Evolutionary conservation across 1,140 invertebrate genomes (phyloP), one percentile per base, ranked within the genome.

Genomic region (Paramacrobiotus metropolitanus): DNA sequence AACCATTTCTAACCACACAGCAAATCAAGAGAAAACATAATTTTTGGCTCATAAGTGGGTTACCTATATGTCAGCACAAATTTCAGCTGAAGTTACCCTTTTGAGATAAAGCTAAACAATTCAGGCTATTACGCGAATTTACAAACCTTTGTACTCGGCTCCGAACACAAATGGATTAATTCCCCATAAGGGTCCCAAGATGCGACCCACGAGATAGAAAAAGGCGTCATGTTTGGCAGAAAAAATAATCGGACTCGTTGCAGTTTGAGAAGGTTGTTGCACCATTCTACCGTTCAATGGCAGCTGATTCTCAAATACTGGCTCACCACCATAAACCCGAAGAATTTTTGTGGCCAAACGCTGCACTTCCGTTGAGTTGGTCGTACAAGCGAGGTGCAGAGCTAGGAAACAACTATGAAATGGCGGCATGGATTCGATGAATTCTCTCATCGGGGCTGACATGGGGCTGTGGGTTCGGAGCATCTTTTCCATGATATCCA

Each of bases 141-240:
- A n/a, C n/a, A n/a, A n/a, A n/a, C n/a, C 48, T 55, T 55, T 55
- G 24, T 20, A 55, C 28, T 55, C 48, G 4, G 48, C 48, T 55
- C 48, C 48, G 28, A 55, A 55, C 15, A 55, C 48, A 24, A 55
- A 55, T 20, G 48, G 48, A 55, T 55, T 15, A 4, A 55, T 24
- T 15, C 28, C 24, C 48, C 48, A 55, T 20, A 55, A 28, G 4
- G 48, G 48, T 24, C 15, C 48, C 15, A 55, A 9, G 24, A 55
- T 55, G 4, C 48, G 48, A 9, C 48, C 24, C 4, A 55, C 15
- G 15, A 55, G 48, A 24, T 20, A 55, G 48, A 20, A 55, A 24
- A 20, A 55, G 28, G 48, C 48, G 48, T 55, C 48, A 55, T 55
- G 48, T 55, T 55, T 55, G 24, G 48, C 48, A 4, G 48, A 55